Evolutionary conservation across 1,140 invertebrate genomes (phyloP).

Genomic region (Trialeurodes vaporariorum): DNA sequence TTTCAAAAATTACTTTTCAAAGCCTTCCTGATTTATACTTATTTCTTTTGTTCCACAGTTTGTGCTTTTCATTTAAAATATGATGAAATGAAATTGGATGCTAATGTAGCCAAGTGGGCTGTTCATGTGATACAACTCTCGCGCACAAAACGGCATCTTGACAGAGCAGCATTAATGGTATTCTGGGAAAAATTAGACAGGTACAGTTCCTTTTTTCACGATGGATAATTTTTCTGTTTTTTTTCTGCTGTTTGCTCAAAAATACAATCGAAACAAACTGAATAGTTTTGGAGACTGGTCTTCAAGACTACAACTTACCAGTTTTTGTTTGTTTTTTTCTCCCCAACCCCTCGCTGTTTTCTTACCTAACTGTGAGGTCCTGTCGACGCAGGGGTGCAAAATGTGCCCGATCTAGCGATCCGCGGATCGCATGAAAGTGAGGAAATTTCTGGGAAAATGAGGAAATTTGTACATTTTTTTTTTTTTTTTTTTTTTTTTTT

Average conservation of each 20-base stretch:
- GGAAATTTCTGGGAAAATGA: too few species aligned
- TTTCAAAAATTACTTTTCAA: too few species aligned
- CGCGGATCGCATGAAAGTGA: too few species aligned
- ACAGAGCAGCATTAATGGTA: slow-evolving; percentile 84
- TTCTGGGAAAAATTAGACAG: slow-evolving; percentile 97
- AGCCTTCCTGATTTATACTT: too few species aligned
- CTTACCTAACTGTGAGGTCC: too few species aligned
- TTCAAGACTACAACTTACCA: not conserved
- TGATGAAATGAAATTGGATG: slow-evolving; percentile 86
- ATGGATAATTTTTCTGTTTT: slow-evolving; percentile 8
- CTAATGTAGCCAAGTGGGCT: slow-evolving; percentile 91
- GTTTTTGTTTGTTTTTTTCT: too few species aligned
- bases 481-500: too few species aligned
- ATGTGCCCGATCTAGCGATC: too few species aligned
- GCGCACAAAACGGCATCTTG: slow-evolving; percentile 87
- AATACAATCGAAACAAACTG: not conserved
- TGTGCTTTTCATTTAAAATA: slow-evolving; percentile 97
- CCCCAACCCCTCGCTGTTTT: not conserved
- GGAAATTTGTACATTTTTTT: too few species aligned
- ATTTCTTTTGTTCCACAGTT: slow-evolving; percentile 45
- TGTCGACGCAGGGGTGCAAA: too few species aligned
- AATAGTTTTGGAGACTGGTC: not conserved
- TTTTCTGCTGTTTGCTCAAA: not conserved
- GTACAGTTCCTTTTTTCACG: too few species aligned
- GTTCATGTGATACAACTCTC: slow-evolving; percentile 88